phyloP scores from a whole-genome alignment of 64 coral and sea anemone species.

The Catalaphyllia jardinei region DNA sequence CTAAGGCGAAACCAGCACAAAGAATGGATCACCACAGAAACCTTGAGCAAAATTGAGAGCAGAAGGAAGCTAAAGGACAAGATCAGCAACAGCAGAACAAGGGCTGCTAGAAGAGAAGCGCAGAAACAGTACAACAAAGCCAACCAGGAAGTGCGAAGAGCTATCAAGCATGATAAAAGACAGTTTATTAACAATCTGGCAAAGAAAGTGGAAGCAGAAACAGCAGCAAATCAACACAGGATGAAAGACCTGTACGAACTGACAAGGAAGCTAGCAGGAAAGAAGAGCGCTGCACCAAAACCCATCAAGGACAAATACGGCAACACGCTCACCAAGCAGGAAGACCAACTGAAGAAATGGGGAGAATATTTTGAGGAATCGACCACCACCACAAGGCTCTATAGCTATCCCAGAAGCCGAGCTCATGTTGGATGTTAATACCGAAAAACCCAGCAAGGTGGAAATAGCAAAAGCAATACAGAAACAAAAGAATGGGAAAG shows the following conservation, averaged over 20 bases:
- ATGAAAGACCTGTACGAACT: background rate
- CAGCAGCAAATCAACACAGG: background rate
- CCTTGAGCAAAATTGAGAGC: background rate
- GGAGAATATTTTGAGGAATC: too few species aligned
- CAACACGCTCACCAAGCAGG: background rate
- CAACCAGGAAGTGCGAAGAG: background rate
- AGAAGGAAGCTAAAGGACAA: background rate
- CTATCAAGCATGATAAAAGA: background rate
- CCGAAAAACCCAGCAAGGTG: too few species aligned
- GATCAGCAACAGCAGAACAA: background rate
- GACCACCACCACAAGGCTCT: too few species aligned
- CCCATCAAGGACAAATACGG: constrained; percentile 13
- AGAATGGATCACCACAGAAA: background rate
- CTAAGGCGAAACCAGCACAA: background rate
- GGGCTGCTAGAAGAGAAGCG: background rate
- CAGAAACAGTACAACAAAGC: background rate
- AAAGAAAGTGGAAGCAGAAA: background rate
- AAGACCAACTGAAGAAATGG: too few species aligned
- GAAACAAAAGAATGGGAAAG: too few species aligned
- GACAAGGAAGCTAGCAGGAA: background rate
- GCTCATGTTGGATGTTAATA: too few species aligned
- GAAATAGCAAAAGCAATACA: too few species aligned
- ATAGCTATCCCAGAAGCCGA: too few species aligned
- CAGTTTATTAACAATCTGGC: background rate
- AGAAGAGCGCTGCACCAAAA: background rate